Conservation (phyloP, 2,888 invertebrate genomes). For the Scaeva pyrastri region DNA sequence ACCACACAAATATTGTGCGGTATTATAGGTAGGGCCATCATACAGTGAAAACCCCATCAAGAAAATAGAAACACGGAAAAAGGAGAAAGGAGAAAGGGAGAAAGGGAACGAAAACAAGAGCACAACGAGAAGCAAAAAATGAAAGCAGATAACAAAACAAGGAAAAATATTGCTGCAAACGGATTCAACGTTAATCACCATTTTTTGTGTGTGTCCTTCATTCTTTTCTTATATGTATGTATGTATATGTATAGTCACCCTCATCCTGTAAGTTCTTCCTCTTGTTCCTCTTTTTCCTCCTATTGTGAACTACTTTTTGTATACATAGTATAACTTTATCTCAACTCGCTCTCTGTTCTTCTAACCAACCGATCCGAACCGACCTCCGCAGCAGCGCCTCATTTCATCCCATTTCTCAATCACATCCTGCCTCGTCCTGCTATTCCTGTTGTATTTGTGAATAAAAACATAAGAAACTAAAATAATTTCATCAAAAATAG, state of each 20-base stretch:
- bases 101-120: constrained; percentile 14
- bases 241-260: constrained; percentile 12
- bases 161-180: constrained; percentile 51
- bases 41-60: constrained; percentile 24
- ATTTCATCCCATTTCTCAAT: not conserved
- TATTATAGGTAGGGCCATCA: constrained; percentile 5
- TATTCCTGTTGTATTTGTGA: constrained; percentile 16
- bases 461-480: constrained; percentile 50
- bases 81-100: constrained; percentile 34
- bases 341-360: not conserved
- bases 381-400: not conserved
- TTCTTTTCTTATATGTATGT: constrained; percentile 31
- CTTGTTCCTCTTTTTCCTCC: constrained; percentile 3
- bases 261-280: not conserved
- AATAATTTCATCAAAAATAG: constrained; percentile 60
- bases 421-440: constrained; percentile 6
- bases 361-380: not conserved
- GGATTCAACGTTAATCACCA: constrained; percentile 56
- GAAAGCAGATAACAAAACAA: constrained; percentile 43
- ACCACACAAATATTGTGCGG: constrained; percentile 53
- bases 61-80: constrained; percentile 36
- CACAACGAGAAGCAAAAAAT: constrained; percentile 1
- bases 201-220: constrained; percentile 28
- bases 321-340: constrained; percentile 14
- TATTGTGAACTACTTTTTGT: constrained; percentile 52